Percentiles rank a stretch among this genome's conserved stretches.
Conservation (phyloP, 2,888 invertebrate species). For the Pteria penguin region DNA sequence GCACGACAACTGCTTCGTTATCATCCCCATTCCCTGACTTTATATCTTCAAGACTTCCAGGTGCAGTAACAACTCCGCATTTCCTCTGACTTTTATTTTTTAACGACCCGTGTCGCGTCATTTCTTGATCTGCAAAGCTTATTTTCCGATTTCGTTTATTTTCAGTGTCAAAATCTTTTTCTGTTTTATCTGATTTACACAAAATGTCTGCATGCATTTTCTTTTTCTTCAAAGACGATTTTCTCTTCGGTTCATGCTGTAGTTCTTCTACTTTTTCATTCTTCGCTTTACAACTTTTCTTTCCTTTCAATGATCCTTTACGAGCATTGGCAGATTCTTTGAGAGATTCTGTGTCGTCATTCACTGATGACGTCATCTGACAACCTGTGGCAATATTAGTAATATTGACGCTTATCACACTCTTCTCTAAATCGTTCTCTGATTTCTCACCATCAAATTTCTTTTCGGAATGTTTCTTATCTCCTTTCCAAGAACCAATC, state of each 20-base stretch:
- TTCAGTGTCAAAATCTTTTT: neutral
- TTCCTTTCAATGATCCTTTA: neutral
- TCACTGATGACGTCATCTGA: too few relatives aligned
- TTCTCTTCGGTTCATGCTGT: neutral
- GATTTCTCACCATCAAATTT: neutral
- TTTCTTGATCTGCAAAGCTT: neutral
- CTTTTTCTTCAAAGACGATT: constrained; percentile 24
- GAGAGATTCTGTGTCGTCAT: neutral
- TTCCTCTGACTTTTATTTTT: neutral
- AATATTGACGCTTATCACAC: neutral
- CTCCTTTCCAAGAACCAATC: neutral
- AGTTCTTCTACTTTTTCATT: neutral
- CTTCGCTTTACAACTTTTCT: neutral
- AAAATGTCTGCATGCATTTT: neutral
- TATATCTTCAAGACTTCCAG: neutral
- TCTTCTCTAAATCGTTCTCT: neutral
- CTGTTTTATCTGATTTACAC: neutral
- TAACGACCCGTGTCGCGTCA: neutral
- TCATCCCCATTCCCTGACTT: neutral
- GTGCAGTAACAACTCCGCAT: neutral
- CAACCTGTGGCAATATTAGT: too few relatives aligned
- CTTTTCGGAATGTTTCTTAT: neutral
- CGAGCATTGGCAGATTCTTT: neutral
- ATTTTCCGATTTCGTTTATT: neutral
- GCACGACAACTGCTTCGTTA: neutral